Percentiles rank a stretch among this genome's conserved stretches.
These are phyloP conservation scores for Ariopsis seemanni DNA, from an alignment of 2,113 vertebrate genomes.

Conservation along the genomic window DNA sequence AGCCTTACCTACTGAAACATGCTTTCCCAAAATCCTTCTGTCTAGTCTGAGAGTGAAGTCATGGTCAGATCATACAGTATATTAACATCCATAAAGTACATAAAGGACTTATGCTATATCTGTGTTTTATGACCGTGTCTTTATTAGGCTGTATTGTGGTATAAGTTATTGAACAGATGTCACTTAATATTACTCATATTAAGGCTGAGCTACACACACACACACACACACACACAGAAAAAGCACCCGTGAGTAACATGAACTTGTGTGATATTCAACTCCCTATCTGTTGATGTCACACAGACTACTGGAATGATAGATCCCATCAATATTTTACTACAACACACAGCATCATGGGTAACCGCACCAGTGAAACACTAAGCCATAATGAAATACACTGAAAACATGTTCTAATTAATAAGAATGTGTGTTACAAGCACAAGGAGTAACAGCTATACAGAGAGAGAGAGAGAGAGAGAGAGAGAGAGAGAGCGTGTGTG, in stretches of 20 bases:
- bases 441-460: background rate
- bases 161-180: slow-evolving; percentile 43
- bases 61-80: slow-evolving; percentile 28
- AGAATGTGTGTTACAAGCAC: background rate
- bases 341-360: slow-evolving; percentile 25
- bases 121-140: background rate
- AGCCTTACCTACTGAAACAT: slow-evolving; percentile 10
- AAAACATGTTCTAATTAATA: slow-evolving; percentile 11
- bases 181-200: background rate
- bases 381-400: background rate
- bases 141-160: background rate
- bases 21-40: slow-evolving; percentile 31
- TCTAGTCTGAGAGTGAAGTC: slow-evolving; percentile 38
- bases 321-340: slow-evolving; percentile 31
- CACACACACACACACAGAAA: slow-evolving; percentile 37
- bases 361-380: background rate
- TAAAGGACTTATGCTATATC: background rate
- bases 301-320: slow-evolving; percentile 33
- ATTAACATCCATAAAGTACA: background rate
- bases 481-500: background rate
- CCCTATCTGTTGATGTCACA: slow-evolving; percentile 22
- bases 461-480: background rate
- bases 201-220: slow-evolving; percentile 16
- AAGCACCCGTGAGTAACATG: slow-evolving; percentile 31
- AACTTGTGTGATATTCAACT: slow-evolving; percentile 34